phyloP scores from a whole-genome alignment of 1,140 invertebrate species.

The Camponotus vicinus region DNA sequence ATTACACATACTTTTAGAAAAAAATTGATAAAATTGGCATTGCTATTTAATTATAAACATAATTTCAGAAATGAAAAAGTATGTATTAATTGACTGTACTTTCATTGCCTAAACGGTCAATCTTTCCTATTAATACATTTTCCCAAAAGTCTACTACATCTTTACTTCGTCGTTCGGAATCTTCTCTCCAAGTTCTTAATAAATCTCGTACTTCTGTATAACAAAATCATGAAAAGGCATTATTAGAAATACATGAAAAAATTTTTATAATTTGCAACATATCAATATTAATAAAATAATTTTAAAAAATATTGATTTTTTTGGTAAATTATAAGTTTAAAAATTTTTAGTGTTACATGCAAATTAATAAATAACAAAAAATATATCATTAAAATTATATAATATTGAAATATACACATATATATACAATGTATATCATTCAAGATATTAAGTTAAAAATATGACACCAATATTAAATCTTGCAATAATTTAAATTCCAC shows the following conservation, averaged over 20 bases:
- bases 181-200: conserved; percentile 96
- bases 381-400: not conserved
- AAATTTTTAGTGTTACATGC: not conserved
- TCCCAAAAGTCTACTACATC: conserved; percentile 96
- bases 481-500: conserved; percentile 5
- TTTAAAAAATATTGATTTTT: not conserved
- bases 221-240: conserved; percentile 39
- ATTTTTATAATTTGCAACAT: not conserved
- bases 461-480: conserved; percentile 9
- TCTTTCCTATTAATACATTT: conserved; percentile 90
- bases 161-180: conserved; percentile 95
- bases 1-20: conserved; percentile 8
- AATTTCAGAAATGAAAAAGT: conserved; percentile 46
- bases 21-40: not conserved
- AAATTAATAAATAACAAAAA: not conserved
- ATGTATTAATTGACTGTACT: conserved; percentile 87
- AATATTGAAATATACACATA: conserved; percentile 41
- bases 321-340: not conserved
- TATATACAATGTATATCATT: not conserved
- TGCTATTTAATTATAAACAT: not conserved
- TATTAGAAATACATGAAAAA: not conserved
- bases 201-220: conserved; percentile 92
- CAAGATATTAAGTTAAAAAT: conserved; percentile 10
- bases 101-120: conserved; percentile 96
- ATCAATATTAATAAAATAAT: not conserved